Percentiles rank a stretch among this genome's conserved stretches.
These are phyloP conservation scores for Hemithea aestivaria DNA, from an alignment of 2,888 invertebrate genomes.

Conservation along the genomic window DNA sequence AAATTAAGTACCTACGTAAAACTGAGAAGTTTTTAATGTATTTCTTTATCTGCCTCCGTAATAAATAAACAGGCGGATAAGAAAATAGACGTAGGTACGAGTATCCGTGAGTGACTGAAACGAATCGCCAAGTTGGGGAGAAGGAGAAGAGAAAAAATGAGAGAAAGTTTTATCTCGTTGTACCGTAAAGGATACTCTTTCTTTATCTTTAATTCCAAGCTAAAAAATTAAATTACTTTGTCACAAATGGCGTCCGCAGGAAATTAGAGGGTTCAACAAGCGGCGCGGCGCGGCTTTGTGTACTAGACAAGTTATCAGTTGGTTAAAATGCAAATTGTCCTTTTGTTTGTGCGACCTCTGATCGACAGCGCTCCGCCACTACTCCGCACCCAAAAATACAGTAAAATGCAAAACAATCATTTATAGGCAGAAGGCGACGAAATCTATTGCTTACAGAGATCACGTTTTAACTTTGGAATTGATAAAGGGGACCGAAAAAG, in stretches of 20 bases:
- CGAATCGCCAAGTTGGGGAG: slow-evolving; percentile 38
- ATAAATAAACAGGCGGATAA: slow-evolving; percentile 27
- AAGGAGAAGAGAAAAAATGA: slow-evolving; percentile 33
- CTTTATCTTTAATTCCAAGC: slow-evolving; percentile 44
- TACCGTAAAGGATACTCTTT: slow-evolving; percentile 47
- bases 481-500: slow-evolving; percentile 19
- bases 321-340: slow-evolving; percentile 74
- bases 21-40: slow-evolving; percentile 19
- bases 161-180: slow-evolving; percentile 43
- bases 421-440: slow-evolving; percentile 41
- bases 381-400: slow-evolving; percentile 37
- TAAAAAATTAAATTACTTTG: slow-evolving; percentile 58
- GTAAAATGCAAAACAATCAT: slow-evolving; percentile 66
- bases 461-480: slow-evolving; percentile 17
- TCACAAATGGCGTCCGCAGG: slow-evolving; percentile 44
- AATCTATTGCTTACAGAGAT: slow-evolving; percentile 12
- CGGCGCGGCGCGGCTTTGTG: slow-evolving; percentile 32
- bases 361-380: slow-evolving; percentile 46
- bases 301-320: slow-evolving; percentile 65
- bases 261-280: slow-evolving; percentile 44
- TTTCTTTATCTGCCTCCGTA: slow-evolving; percentile 16
- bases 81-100: slow-evolving; percentile 17
- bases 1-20: slow-evolving; percentile 7
- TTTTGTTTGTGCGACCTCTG: slow-evolving; percentile 62
- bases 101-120: slow-evolving; percentile 32